phyloP scores from a whole-genome alignment of 2,797 vertebrate genomes.

The Crypturellus tataupa region DNA sequence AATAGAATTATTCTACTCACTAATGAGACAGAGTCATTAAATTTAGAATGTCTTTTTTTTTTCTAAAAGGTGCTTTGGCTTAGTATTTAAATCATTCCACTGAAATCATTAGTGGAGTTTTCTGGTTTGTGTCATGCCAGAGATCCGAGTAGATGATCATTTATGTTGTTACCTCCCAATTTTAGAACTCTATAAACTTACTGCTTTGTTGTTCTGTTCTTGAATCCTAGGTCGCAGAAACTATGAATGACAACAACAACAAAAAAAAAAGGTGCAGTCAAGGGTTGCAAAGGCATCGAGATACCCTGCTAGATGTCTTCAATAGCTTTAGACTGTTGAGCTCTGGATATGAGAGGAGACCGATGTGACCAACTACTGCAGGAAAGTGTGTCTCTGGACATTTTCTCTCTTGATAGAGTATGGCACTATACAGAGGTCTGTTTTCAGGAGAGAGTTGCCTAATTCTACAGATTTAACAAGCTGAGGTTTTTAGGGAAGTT shows the following conservation, averaged over 20 bases:
- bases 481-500: background rate
- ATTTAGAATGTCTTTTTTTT: background rate
- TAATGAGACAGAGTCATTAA: background rate
- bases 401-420: background rate
- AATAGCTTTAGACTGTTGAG: background rate
- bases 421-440: background rate
- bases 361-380: background rate
- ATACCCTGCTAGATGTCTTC: background rate
- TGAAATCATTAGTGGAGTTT: background rate
- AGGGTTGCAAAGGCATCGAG: background rate
- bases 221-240: fast-evolving
- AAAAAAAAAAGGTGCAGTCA: background rate
- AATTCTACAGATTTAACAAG: constrained; percentile 33
- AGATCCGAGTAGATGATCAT: background rate
- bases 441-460: background rate
- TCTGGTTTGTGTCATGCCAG: background rate
- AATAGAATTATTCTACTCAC: background rate
- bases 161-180: background rate
- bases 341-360: background rate
- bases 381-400: background rate
- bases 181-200: background rate
- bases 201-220: background rate
- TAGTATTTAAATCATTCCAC: background rate
- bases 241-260: background rate
- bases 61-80: background rate